These are phyloP conservation scores for Syrista parreyssii DNA, from an alignment of 2,888 invertebrate genomes.

Conservation along the genomic window DNA sequence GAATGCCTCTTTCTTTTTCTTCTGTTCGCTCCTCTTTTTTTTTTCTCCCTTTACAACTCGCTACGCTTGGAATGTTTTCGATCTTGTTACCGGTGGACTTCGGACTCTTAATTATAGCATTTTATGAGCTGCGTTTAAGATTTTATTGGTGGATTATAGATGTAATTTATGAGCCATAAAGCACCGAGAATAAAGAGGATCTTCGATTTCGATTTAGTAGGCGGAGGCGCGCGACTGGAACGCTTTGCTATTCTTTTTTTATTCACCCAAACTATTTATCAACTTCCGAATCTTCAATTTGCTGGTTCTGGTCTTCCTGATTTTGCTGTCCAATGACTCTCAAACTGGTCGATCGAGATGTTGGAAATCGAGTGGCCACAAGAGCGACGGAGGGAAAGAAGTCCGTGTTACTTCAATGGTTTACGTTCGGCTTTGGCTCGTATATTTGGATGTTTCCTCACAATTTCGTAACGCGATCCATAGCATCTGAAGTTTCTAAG, in stretches of 20 bases:
- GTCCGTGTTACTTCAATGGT: not conserved
- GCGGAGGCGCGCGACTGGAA: constrained; percentile 18
- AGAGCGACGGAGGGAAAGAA: not conserved
- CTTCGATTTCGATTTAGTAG: constrained; percentile 37
- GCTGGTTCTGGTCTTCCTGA: not conserved
- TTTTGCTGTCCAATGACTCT: not conserved
- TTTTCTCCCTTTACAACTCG: not conserved
- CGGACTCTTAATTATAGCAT: constrained; percentile 41
- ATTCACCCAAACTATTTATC: not conserved
- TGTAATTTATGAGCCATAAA: constrained; percentile 48
- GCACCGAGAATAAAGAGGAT: constrained; percentile 27
- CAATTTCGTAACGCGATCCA: constrained; percentile 32
- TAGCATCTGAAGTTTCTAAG: not conserved
- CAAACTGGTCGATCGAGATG: not conserved
- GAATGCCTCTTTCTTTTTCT: constrained; percentile 7
- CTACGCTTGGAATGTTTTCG: constrained; percentile 2
- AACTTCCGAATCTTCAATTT: not conserved
- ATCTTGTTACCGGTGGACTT: constrained; percentile 6
- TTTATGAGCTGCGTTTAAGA: constrained; percentile 36
- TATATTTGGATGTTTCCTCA: not conserved
- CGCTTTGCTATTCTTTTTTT: not conserved
- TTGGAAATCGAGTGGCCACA: not conserved
- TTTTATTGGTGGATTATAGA: constrained; percentile 44
- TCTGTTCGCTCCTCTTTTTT: constrained; percentile 6
- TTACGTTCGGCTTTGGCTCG: not conserved